These are phyloP conservation scores for Mamestra brassicae DNA, from an alignment of 2,888 invertebrate genomes.

Conservation along the genomic window DNA sequence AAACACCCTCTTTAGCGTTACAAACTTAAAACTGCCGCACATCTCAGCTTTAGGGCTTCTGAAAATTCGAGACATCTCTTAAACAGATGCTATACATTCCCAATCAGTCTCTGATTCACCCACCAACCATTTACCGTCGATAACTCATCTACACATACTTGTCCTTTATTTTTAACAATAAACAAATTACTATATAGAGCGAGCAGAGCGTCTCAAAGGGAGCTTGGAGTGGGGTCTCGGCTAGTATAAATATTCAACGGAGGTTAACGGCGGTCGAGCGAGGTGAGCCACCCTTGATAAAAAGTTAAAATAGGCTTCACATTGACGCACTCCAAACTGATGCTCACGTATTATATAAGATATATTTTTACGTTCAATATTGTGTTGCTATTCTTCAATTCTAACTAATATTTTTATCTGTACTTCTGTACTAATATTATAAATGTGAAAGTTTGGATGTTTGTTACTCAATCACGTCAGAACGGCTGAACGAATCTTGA, in stretches of 20 bases:
- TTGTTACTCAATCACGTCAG: no score
- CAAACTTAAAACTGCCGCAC: neutral
- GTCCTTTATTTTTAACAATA: conserved; percentile 71
- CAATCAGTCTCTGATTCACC: conserved; percentile 38
- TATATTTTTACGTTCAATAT: conserved; percentile 30
- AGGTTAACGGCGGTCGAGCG: conserved; percentile 77
- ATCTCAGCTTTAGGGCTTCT: neutral
- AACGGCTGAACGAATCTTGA: no score
- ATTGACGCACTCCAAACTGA: conserved; percentile 58
- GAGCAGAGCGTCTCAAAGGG: conserved; percentile 67
- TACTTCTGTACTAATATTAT: neutral
- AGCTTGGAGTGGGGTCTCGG: conserved; percentile 66
- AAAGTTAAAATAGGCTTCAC: conserved; percentile 74
- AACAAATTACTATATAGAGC: conserved; percentile 69
- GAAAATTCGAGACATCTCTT: neutral
- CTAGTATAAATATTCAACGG: conserved; percentile 83
- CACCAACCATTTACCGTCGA: conserved; percentile 33
- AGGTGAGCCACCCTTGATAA: conserved; percentile 74
- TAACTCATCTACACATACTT: conserved; percentile 25
- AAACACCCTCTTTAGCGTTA: no score
- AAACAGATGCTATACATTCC: neutral
- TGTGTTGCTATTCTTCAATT: neutral
- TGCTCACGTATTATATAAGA: conserved; percentile 50
- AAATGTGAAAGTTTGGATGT: neutral
- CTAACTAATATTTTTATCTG: neutral